Evolutionary conservation across 2,888 invertebrate genomes (phyloP).

Genomic region (Caenorhabditis drosophilae): DNA sequence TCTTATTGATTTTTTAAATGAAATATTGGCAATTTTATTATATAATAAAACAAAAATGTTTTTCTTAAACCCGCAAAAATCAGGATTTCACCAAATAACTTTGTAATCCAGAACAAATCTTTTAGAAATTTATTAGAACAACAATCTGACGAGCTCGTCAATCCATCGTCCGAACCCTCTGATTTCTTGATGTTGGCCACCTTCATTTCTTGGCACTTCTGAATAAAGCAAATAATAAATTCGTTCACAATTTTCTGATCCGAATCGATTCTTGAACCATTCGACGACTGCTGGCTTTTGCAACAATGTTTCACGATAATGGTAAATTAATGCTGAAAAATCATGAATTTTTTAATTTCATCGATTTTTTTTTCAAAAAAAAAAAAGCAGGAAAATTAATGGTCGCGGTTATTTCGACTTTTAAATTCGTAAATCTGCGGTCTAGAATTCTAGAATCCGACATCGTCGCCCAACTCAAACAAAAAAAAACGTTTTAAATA

Average conservation of each 20-base stretch:
- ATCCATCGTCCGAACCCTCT: not conserved
- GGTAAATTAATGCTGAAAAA: constrained; percentile 31
- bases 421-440: too few species aligned
- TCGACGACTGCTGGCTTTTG: constrained; percentile 11
- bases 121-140: too few species aligned
- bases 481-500: not conserved
- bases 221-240: constrained; percentile 31
- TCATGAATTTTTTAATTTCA: too few species aligned
- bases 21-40: too few species aligned
- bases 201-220: constrained; percentile 10
- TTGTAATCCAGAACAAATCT: too few species aligned
- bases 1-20: not conserved
- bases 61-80: too few species aligned
- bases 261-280: constrained; percentile 24
- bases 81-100: too few species aligned
- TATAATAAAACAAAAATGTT: too few species aligned
- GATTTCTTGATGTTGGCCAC: not conserved
- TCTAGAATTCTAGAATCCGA: too few species aligned
- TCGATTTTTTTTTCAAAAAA: too few species aligned
- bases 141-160: too few species aligned
- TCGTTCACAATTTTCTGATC: constrained; percentile 19
- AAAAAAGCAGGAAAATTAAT: not conserved
- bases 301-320: constrained; percentile 21
- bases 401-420: not conserved
- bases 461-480: too few species aligned